Evolutionary conservation across 2,797 vertebrate genomes (phyloP).

Genomic region (Pristis pectinata): DNA sequence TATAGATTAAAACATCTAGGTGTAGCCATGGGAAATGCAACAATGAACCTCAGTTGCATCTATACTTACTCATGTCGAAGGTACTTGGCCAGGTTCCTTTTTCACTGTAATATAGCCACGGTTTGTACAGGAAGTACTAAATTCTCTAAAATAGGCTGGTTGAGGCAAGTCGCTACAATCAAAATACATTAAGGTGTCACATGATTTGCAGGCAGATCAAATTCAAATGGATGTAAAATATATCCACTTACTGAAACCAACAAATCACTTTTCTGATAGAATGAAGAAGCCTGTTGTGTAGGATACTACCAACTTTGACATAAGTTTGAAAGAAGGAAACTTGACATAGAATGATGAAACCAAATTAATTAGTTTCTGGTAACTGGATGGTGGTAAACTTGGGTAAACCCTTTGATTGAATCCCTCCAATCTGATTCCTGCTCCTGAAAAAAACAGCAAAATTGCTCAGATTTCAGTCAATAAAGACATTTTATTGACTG

Average conservation of each 20-base stretch:
- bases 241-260: background rate
- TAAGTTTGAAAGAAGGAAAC: background rate
- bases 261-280: background rate
- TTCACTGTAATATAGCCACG: background rate
- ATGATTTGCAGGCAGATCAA: background rate
- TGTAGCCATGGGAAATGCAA: background rate
- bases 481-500: too few relatives aligned
- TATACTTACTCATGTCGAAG: conserved; percentile 9
- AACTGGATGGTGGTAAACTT: background rate
- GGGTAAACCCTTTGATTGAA: background rate
- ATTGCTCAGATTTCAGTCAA: too few relatives aligned
- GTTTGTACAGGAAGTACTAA: background rate
- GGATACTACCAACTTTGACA: background rate
- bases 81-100: background rate
- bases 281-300: background rate
- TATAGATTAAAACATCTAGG: background rate
- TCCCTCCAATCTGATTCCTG: too few relatives aligned
- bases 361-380: background rate
- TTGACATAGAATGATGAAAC: background rate
- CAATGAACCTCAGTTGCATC: background rate
- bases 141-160: background rate
- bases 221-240: background rate
- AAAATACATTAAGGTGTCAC: background rate
- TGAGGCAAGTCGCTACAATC: conserved; percentile 15
- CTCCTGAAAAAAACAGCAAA: too few relatives aligned